Conservation (phyloP, 2,797 vertebrate species). For the Sarcophilus harrisii region DNA sequence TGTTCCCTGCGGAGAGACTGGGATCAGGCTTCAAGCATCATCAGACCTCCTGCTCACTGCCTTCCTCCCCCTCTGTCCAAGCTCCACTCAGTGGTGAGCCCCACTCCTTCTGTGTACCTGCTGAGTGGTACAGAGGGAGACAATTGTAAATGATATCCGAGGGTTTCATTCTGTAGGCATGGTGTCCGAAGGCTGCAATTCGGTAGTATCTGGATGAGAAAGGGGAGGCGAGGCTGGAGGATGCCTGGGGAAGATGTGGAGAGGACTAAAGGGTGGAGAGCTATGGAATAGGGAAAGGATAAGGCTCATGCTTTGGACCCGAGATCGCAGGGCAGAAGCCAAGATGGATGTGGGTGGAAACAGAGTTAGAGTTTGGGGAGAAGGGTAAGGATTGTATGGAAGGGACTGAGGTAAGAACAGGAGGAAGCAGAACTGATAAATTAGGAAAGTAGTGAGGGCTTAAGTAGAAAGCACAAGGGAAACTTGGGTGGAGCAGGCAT, state of each 20-base stretch:
- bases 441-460: not conserved
- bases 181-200: slow-evolving; percentile 93
- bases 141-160: slow-evolving; percentile 93
- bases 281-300: not conserved
- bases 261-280: not conserved
- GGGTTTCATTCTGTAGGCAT: slow-evolving; percentile 88
- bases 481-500: not conserved
- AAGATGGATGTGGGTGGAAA: not conserved
- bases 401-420: not conserved
- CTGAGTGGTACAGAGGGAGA: slow-evolving; percentile 94
- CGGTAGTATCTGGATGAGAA: slow-evolving; percentile 90
- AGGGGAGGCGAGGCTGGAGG: not conserved
- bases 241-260: not conserved
- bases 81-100: not conserved
- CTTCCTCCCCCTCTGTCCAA: not conserved
- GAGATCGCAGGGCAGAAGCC: not conserved
- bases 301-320: not conserved
- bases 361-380: not conserved
- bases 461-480: not conserved
- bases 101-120: slow-evolving; percentile 82
- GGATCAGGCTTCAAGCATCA: not conserved
- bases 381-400: not conserved
- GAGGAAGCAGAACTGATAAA: not conserved
- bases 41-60: fast-evolving
- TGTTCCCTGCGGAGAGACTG: slow-evolving; percentile 86